Evolutionary conservation across 2,113 vertebrate species (phyloP), one percentile per base, ranked within the genome.

Genomic region (Saccopteryx leptura): DNA sequence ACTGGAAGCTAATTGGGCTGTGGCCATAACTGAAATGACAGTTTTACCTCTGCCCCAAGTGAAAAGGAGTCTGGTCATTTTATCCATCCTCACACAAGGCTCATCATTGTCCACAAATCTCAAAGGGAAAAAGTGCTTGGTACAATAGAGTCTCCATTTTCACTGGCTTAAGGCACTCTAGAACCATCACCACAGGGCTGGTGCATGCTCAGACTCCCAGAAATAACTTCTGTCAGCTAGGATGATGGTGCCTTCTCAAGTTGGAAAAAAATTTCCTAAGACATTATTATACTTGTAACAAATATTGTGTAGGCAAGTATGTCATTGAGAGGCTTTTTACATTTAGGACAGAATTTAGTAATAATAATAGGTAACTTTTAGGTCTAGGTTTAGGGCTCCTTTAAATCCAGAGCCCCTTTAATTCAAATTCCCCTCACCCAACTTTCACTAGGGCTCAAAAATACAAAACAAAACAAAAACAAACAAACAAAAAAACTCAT

Each of bases 291-390:
- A 48, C 28, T 85, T 88, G 39, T 69, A 75, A 74, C 31, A 82
- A 83, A 84, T 24, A 56, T 48, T 66, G 1, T 74, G 12, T 28
- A 50, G 39, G 52, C n/a, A 92, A 83, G 8, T 76, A 72, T 31
- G 39, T 75, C 79, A 84, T 7, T 66, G 56, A 80, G n/a, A 66
- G 28, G 5, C 7, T 50, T 56, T 83, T 82, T 75, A 24, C 15
- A n/a, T 83, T 61, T 89, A 91, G 58, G 54, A 60, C 4, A 28
- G 1, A 23, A 79, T 56, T 82, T 82, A 63, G 28, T 52, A 72
- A 52, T 60, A 85, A 81, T 86, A 85, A 91, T 75, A 79, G 69
- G 28, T 58, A 78, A 91, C 24, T n/a, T n/a, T n/a, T n/a, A n/a
- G n/a, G n/a, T n/a, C n/a, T n/a, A n/a, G n/a, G n/a, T n/a, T n/a